These are phyloP conservation scores for Gastrophryne carolinensis DNA, from an alignment of 2,797 vertebrate species.

Conservation along the genomic window DNA sequence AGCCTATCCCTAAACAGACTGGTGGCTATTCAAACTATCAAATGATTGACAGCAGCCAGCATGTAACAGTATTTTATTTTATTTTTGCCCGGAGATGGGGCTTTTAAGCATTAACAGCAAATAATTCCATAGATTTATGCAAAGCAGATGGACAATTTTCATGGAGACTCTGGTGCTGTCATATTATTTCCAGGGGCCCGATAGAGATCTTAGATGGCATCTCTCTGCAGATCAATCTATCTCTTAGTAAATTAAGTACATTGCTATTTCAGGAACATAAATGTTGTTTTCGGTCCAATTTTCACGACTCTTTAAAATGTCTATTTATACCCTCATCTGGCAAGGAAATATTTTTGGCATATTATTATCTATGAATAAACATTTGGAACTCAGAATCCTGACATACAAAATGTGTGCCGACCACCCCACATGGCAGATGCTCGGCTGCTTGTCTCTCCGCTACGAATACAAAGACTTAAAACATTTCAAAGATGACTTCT, in stretches of 20 bases:
- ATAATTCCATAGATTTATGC: too few species aligned
- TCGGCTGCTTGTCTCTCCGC: neutral
- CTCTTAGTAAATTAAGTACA: constrained; percentile 5
- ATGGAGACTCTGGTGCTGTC: neutral
- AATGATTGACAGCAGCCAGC: too few species aligned
- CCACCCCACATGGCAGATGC: constrained; percentile 30
- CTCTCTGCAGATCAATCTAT: neutral
- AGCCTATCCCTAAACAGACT: too few species aligned
- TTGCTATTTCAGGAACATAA: constrained; percentile 13
- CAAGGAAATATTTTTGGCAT: constrained; percentile 20
- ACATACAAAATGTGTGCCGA: constrained; percentile 2
- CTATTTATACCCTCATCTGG: constrained; percentile 10
- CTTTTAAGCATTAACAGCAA: too few species aligned
- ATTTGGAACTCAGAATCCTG: constrained; percentile 15
- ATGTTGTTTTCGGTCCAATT: neutral
- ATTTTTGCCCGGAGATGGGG: too few species aligned
- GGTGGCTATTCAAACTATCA: too few species aligned
- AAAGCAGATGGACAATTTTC: neutral
- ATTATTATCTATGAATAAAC: constrained; percentile 39
- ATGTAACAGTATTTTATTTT: too few species aligned
- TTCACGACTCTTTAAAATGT: constrained; percentile 8
- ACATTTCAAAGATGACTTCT: neutral
- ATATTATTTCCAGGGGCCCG: neutral
- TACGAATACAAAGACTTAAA: constrained; percentile 1
- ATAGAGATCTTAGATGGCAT: neutral